These are phyloP conservation scores for Tetranychus cinnabarinus DNA, from an alignment of 1,140 invertebrate species.

Conservation along the genomic window DNA sequence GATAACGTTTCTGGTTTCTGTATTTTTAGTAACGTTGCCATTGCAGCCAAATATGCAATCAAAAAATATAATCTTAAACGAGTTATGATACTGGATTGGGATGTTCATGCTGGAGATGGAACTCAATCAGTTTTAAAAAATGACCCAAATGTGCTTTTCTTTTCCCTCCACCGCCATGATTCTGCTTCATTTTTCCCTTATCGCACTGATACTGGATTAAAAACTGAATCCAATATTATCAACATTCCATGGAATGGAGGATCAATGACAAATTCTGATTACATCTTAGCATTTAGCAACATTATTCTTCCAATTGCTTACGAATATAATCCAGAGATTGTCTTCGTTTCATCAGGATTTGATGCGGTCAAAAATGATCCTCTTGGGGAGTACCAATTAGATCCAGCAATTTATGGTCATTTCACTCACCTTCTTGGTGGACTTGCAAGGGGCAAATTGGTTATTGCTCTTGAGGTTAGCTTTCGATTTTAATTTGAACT, in stretches of 20 bases:
- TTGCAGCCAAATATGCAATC: conserved; percentile 70
- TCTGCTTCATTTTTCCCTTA: conserved; percentile 94
- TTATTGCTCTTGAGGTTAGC: conserved; percentile 22
- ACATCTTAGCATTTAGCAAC: conserved; percentile 78
- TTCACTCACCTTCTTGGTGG: conserved; percentile 84
- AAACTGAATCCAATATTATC: conserved; percentile 57
- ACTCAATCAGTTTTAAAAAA: conserved; percentile 97
- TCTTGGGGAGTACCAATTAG: conserved; percentile 78
- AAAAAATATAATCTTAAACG: conserved; percentile 57
- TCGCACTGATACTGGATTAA: conserved; percentile 53
- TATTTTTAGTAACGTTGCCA: conserved; percentile 95
- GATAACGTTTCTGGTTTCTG: conserved; percentile 98
- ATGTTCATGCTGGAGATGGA: conserved; percentile 97
- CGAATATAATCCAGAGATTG: conserved; percentile 77
- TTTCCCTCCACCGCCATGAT: conserved; percentile 96
- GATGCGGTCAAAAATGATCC: conserved; percentile 88
- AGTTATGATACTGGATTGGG: conserved; percentile 95
- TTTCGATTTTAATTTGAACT: too few relatives aligned
- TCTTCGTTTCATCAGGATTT: conserved; percentile 90
- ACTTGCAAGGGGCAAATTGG: conserved; percentile 60
- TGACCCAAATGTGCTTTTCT: conserved; percentile 75
- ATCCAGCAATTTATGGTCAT: conserved; percentile 78
- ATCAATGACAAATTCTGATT: conserved; percentile 88
- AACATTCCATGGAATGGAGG: conserved; percentile 90
- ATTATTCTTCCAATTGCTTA: conserved; percentile 80